Conservation (phyloP, 2,888 invertebrate genomes). For the Tryphoninae sp. region DNA sequence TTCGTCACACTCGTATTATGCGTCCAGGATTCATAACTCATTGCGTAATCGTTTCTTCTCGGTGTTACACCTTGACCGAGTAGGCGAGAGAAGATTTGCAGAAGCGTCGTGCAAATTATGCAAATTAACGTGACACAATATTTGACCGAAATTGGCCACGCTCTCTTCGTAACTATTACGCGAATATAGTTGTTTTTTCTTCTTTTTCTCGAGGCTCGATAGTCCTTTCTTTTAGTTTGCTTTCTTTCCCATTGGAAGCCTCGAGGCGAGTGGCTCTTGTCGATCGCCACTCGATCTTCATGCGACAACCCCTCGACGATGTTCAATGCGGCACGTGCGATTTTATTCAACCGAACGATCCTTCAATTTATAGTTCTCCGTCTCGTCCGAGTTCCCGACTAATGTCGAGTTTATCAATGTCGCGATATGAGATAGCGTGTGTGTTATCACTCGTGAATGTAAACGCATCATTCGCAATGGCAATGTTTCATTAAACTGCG, state of each 20-base stretch:
- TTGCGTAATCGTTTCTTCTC: constrained; percentile 32
- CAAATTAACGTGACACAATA: constrained; percentile 43
- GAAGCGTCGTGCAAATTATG: constrained; percentile 26
- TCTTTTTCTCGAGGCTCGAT: background rate
- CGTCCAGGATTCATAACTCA: background rate
- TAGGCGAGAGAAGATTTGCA: background rate
- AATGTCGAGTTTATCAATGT: constrained; percentile 8
- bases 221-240: background rate
- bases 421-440: constrained; percentile 41
- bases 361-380: constrained; percentile 42
- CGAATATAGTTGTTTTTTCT: background rate
- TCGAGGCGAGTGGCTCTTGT: background rate
- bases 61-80: constrained; percentile 26
- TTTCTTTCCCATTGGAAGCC: background rate
- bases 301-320: background rate
- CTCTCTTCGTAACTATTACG: background rate
- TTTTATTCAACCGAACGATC: constrained; percentile 12
- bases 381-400: constrained; percentile 35
- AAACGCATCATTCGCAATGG: constrained; percentile 16
- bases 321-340: constrained; percentile 11
- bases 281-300: constrained; percentile 50
- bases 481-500: constrained; percentile 11
- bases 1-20: constrained; percentile 1
- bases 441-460: background rate
- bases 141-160: constrained; percentile 20